Evolutionary conservation across 2,113 vertebrate species (phyloP), one percentile per base, ranked within the genome.

Genomic region (Eulacestoma nigropectus): DNA sequence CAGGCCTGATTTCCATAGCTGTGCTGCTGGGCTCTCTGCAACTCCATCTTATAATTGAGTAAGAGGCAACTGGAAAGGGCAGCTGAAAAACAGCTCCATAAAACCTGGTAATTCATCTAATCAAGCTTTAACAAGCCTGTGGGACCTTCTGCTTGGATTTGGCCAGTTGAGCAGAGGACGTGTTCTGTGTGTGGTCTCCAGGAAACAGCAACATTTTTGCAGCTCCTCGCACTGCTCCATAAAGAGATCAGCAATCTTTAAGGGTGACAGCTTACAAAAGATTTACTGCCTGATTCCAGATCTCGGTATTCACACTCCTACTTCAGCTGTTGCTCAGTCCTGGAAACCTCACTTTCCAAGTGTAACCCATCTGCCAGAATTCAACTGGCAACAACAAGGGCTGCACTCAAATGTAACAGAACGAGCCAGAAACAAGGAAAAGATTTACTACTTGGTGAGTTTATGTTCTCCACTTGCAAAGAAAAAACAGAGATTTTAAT

Each of bases 341-440:
- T 91, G 75, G 37, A 88, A 93, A 52, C n/a, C 37, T 79, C 79
- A 32, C 33, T 68, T 89, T 80, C 63, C 72, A 83, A 74, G 60
- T 32, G 20, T 42, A 70, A 52, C 3, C 19, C 63, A 64, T 76
- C 63, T 93, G 88, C 53, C 63, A 91, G 72, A 91, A 68, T 52
- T 89, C 42, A 68, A 6, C 67, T 95, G 91, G 68, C 88, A 91
- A 50, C n/a, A 73, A 19, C 29, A 87, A 65, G 16, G 39, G 19
- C 26, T 69, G 60, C 17, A 12, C 26, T 83, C 65, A 35, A 44
- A 37, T 44, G 63, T 37, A 18, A 53, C 0, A 2, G 12, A 44
- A 41, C 46, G 49, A 84, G 77, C 68, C 53, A 76, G 63, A 84
- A 91, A 46, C 33, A 84, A 80, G 29, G 32, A 46, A 55, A 68